phyloP scores from a whole-genome alignment of 2,888 invertebrate species.

The Tiliacea aurago region DNA sequence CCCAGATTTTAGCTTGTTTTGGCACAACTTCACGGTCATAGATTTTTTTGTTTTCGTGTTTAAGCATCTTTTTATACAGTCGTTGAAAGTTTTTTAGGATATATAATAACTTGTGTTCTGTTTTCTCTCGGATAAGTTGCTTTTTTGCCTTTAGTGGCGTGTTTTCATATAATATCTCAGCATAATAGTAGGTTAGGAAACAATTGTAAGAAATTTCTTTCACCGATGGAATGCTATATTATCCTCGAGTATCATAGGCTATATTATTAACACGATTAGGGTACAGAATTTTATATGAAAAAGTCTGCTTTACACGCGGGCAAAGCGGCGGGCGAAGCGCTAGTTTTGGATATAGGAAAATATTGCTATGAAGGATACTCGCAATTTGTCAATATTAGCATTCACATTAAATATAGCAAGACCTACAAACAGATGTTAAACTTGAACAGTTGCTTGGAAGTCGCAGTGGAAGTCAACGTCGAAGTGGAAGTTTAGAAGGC shows the following conservation, averaged over 20 bases:
- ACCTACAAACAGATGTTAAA: constrained; percentile 22
- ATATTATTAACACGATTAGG: no score
- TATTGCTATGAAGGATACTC: not conserved
- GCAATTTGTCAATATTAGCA: not conserved
- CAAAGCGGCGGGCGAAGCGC: no score
- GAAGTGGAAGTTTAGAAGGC: constrained; percentile 35
- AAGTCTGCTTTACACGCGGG: no score
- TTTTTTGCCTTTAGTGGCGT: not conserved
- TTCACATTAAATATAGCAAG: not conserved
- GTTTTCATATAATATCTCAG: not conserved
- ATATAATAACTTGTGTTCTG: not conserved
- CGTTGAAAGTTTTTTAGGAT: constrained; percentile 16
- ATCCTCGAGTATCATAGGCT: no score
- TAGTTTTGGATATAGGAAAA: not conserved
- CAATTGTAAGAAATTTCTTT: no score
- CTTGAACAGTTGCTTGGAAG: constrained; percentile 18
- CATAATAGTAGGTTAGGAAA: not conserved
- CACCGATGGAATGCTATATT: no score
- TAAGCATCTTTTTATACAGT: constrained; percentile 2
- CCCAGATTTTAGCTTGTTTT: not conserved
- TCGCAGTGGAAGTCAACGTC: constrained; percentile 14
- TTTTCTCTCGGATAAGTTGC: not conserved
- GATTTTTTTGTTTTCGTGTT: constrained; percentile 20
- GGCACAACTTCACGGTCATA: not conserved
- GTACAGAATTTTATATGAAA: no score